Conservation (phyloP, 2,888 invertebrate genomes). For the Parascotia fuliginaria region DNA sequence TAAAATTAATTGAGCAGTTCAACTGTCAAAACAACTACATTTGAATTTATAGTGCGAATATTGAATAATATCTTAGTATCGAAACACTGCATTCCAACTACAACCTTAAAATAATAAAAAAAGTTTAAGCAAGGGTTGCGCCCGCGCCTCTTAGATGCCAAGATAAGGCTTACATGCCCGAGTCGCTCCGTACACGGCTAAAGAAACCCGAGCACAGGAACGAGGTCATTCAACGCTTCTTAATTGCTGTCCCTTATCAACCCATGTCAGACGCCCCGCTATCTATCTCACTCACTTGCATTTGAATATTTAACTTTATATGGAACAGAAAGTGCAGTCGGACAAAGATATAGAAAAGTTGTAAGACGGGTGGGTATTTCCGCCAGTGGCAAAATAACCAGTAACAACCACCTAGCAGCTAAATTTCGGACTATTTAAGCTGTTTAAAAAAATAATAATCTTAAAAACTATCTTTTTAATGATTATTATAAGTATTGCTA, state of each 20-base stretch:
- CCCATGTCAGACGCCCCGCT: conserved; percentile 45
- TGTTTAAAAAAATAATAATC: too few species aligned
- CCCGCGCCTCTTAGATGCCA: conserved; percentile 68
- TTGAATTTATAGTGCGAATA: too few species aligned
- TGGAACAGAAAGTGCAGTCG: conserved; percentile 60
- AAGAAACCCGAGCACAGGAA: conserved; percentile 70
- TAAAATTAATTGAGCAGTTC: too few species aligned
- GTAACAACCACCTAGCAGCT: too few species aligned
- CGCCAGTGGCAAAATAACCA: too few species aligned
- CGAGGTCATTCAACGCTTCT: conserved; percentile 63
- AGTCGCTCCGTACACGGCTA: conserved; percentile 63
- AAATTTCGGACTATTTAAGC: too few species aligned
- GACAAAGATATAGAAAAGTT: conserved; percentile 72
- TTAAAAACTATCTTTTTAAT: too few species aligned
- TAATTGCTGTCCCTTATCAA: conserved; percentile 73
- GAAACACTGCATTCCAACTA: conserved; percentile 46
- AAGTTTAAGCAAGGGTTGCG: conserved; percentile 63
- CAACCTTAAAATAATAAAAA: conserved; percentile 41
- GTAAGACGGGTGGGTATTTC: too few species aligned
- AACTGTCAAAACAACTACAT: too few species aligned
- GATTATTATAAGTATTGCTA: too few species aligned
- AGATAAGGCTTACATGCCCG: conserved; percentile 69
- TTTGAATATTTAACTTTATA: conserved; percentile 70
- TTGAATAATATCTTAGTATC: conserved; percentile 8
- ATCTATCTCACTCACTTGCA: conserved; percentile 53